Evolutionary conservation across 2,888 invertebrate genomes (phyloP).

Genomic region (Cryptus viduatorius): DNA sequence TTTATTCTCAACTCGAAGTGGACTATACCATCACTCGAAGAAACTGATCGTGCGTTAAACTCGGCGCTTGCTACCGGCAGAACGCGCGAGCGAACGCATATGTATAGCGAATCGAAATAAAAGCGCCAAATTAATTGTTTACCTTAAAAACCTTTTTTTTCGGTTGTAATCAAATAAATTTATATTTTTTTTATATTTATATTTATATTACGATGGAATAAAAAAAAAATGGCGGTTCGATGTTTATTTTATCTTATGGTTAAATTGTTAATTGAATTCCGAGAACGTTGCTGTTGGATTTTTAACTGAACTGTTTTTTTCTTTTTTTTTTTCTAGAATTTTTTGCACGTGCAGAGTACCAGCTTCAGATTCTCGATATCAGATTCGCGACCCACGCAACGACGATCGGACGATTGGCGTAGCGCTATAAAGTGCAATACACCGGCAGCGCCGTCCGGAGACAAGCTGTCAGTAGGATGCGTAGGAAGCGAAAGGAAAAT

Average conservation of each 20-base stretch:
- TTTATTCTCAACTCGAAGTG: conserved; percentile 9
- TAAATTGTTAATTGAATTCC: not conserved
- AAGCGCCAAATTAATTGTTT: not conserved
- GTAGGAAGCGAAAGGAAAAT: conserved; percentile 81
- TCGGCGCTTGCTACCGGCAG: conserved; percentile 76
- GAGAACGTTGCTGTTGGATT: not conserved
- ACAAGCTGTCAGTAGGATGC: conserved; percentile 72
- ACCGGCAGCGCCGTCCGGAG: conserved; percentile 48
- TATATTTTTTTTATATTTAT: too few relatives aligned
- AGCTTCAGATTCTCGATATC: not conserved
- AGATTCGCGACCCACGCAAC: conserved; percentile 72
- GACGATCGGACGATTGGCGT: conserved; percentile 74
- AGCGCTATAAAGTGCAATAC: conserved; percentile 76
- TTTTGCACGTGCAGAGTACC: conserved; percentile 10
- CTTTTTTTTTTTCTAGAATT: not conserved
- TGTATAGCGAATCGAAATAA: conserved; percentile 33
- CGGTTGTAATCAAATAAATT: too few relatives aligned
- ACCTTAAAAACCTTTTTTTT: too few relatives aligned
- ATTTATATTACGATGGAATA: too few relatives aligned
- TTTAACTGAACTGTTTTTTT: not conserved
- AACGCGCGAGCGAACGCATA: conserved; percentile 48
- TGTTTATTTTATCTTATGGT: not conserved
- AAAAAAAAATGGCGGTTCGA: not conserved
- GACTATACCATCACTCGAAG: conserved; percentile 48
- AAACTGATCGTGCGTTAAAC: conserved; percentile 78